A percentile compares a stretch with the other conserved stretches of the same genome.
Evolutionary conservation across 2,888 invertebrate genomes (phyloP).

Genomic region (Andrena marginata): DNA sequence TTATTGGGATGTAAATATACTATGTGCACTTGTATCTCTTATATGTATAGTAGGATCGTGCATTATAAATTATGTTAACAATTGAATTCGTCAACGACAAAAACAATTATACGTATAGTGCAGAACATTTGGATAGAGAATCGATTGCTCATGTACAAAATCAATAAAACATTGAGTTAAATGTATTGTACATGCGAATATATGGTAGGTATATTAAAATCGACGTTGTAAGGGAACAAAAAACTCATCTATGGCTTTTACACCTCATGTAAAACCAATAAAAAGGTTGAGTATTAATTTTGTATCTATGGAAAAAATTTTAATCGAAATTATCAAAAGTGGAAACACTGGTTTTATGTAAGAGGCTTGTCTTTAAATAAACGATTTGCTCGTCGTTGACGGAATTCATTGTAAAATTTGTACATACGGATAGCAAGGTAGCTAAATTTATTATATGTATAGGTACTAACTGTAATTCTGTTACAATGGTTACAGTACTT

Average conservation of each 20-base stretch:
- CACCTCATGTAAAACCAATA: background rate
- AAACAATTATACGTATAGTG: background rate
- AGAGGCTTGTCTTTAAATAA: background rate
- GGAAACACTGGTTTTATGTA: background rate
- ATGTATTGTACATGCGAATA: too few species aligned
- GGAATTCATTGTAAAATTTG: slow-evolving; percentile 36
- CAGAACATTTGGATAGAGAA: background rate
- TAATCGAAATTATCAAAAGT: background rate
- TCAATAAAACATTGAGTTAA: too few species aligned
- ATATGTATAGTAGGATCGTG: slow-evolving; percentile 3
- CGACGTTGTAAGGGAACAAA: background rate
- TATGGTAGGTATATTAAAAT: background rate
- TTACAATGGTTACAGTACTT: slow-evolving; percentile 17
- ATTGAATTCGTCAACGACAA: slow-evolving; percentile 32
- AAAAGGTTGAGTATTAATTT: background rate
- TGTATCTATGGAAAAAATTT: background rate
- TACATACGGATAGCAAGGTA: slow-evolving; percentile 34
- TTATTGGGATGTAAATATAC: slow-evolving; percentile 45
- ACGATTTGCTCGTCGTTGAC: slow-evolving; percentile 16
- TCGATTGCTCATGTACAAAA: background rate
- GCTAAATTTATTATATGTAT: slow-evolving; percentile 16
- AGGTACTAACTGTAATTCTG: slow-evolving; percentile 20
- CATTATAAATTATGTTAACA: slow-evolving; percentile 56
- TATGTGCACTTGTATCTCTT: slow-evolving; percentile 11
- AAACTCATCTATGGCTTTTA: background rate